A percentile compares a stretch with the other conserved stretches of the same genome.
Conservation (phyloP, 2,797 vertebrate species). For the Thunnus albacares region DNA sequence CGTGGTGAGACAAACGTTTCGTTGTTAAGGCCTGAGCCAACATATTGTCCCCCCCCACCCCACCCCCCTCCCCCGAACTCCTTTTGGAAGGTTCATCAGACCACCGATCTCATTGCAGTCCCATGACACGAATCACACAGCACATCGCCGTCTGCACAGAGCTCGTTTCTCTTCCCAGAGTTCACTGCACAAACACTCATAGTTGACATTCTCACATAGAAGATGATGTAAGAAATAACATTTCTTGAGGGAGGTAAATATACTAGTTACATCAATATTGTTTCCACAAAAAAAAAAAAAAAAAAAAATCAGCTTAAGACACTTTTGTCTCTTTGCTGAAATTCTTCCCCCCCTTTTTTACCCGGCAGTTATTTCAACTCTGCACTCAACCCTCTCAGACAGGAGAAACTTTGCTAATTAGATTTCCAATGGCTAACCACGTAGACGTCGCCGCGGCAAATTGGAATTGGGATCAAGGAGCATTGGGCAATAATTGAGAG, state of each 20-base stretch:
- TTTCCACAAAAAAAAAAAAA: not conserved
- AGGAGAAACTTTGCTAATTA: constrained; percentile 70
- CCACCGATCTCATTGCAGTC: constrained; percentile 60
- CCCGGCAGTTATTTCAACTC: constrained; percentile 58
- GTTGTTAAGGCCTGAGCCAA: constrained; percentile 58
- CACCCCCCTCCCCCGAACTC: constrained; percentile 5
- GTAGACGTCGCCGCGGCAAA: constrained; percentile 67
- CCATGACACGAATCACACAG: constrained; percentile 78
- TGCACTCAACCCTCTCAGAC: constrained; percentile 56
- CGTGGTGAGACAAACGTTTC: constrained; percentile 57
- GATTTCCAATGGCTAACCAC: constrained; percentile 72
- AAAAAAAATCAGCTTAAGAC: not conserved
- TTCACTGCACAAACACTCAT: constrained; percentile 11
- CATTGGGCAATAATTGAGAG: constrained; percentile 76
- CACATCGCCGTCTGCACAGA: constrained; percentile 40
- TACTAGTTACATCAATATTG: not conserved
- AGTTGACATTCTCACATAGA: constrained; percentile 13
- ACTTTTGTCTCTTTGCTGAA: not conserved
- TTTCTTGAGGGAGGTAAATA: not conserved
- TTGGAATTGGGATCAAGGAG: constrained; percentile 81
- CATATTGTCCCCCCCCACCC: constrained; percentile 49
- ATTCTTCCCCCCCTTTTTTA: constrained; percentile 8
- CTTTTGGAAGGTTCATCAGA: constrained; percentile 54
- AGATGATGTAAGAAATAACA: not conserved
- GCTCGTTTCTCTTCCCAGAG: constrained; percentile 44